Base-by-base conservation (phyloP, 2,888 invertebrate species). In the Drosophila emarginata region DNA sequence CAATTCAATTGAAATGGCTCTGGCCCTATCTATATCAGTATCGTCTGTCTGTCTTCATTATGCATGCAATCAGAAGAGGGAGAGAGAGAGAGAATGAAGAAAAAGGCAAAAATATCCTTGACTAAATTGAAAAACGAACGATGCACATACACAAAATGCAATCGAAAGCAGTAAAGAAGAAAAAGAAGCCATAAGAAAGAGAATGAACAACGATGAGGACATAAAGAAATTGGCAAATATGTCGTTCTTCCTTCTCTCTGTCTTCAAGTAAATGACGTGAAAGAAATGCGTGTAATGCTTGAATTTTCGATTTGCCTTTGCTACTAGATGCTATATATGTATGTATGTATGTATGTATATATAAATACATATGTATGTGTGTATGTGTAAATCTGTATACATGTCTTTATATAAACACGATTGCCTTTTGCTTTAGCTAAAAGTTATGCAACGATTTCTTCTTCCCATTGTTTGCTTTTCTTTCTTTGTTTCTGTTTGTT, bases 41-140 rank as follows among this genome's bases (percentile, higher is more conserved):
- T 67, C 67, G 67, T 67, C 67, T 59, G 72, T 67, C 66, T 66
- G 68, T 79, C 78, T 81, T 83, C 74, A 83, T 81, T 81, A 83
- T 79, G 83, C 76, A 81, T 81, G 80, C 83, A 83, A 74, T 75
- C 68, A 45, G 45, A 1, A 12, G 11, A 11, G 4, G 3, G 12
- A 45, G 11, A 32, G 58, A 59, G 70, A n/a, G 52, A 65, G 53
- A 70, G 26, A 26, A 5, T 71, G 12, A 40, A 64, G 21, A n/a
- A 14, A 51, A 40, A 51, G n/a, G 15, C 11, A 53, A 53, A 56
- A 68, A 56, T 15, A 56, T 36, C 14, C 73, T 82, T 72, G 71
- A 62, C 61, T 65, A 80, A 79, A 76, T 80, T 79, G 74, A 78
- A 82, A 77, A 67, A 52, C 32, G 23, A 26, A 52, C 36, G 23